Evolutionary conservation across 92 coral and sea anemone genomes (phyloP).

Genomic region (Pocillopora grandis): DNA sequence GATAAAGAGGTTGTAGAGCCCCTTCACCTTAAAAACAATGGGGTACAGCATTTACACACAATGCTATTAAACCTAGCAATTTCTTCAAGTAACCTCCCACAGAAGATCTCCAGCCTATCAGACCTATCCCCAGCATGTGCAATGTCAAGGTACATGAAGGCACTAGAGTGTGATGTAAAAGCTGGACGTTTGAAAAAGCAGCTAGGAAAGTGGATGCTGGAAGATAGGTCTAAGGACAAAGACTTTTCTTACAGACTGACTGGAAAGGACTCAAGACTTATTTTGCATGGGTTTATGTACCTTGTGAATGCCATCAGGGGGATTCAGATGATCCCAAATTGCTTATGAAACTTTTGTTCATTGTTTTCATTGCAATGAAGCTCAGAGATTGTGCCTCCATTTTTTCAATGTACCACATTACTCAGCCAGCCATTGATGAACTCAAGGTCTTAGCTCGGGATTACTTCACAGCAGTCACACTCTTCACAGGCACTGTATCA

Average conservation of each 20-base stretch:
- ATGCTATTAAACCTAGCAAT: slow-evolving; percentile 35
- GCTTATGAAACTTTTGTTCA: slow-evolving; percentile 45
- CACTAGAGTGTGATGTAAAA: slow-evolving; percentile 51
- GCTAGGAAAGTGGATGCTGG: slow-evolving; percentile 57
- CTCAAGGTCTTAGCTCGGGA: slow-evolving; percentile 12
- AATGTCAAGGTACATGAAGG: slow-evolving; percentile 45
- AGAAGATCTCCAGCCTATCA: slow-evolving; percentile 14
- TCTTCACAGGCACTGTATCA: slow-evolving; percentile 49
- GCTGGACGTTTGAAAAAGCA: slow-evolving; percentile 60
- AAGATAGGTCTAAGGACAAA: slow-evolving; percentile 51
- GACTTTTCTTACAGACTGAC: slow-evolving; percentile 63
- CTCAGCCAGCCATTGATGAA: slow-evolving; percentile 37
- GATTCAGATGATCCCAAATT: slow-evolving; percentile 46
- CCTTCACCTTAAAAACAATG: slow-evolving; percentile 54
- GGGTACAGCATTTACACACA: slow-evolving; percentile 46
- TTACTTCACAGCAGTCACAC: slow-evolving; percentile 45
- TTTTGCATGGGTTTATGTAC: slow-evolving; percentile 69
- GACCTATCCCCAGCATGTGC: slow-evolving; percentile 43
- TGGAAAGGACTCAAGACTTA: slow-evolving; percentile 59
- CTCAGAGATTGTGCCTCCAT: slow-evolving; percentile 41
- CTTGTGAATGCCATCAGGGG: slow-evolving; percentile 57
- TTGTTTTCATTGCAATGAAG: slow-evolving; percentile 52
- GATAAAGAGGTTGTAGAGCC: slow-evolving; percentile 55
- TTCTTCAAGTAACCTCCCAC: slow-evolving; percentile 38
- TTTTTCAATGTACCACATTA: slow-evolving; percentile 52